phyloP scores from a whole-genome alignment of 1,140 invertebrate genomes.

The Ceratina japonica region DNA sequence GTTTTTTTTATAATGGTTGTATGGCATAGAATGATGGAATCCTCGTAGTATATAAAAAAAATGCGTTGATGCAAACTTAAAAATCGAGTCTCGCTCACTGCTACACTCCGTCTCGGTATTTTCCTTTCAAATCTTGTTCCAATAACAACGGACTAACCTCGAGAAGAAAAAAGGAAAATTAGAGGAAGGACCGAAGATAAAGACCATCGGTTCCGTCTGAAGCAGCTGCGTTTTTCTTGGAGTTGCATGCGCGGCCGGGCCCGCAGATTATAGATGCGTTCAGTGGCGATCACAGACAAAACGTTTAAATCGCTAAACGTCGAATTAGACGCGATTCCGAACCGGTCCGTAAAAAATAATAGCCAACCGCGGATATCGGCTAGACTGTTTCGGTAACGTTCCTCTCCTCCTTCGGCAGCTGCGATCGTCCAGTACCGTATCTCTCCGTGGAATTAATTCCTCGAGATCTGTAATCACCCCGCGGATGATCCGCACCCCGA shows the following conservation, averaged over 20 bases:
- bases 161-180: neutral
- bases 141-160: neutral
- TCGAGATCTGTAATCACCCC: conserved; percentile 5
- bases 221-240: conserved; percentile 67
- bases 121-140: neutral
- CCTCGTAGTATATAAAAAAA: too few species aligned
- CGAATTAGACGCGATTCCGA: conserved; percentile 73
- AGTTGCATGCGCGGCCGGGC: conserved; percentile 60
- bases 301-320: conserved; percentile 78
- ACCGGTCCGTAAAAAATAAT: conserved; percentile 72
- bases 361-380: conserved; percentile 66
- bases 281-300: conserved; percentile 73
- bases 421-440: conserved; percentile 25
- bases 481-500: neutral
- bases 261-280: conserved; percentile 75
- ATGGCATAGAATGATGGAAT: too few species aligned
- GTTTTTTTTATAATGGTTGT: too few species aligned
- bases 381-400: conserved; percentile 43
- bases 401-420: conserved; percentile 38
- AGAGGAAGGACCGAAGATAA: neutral
- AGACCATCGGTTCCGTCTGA: conserved; percentile 12
- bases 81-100: too few species aligned
- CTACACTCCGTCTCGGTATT: too few species aligned
- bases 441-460: neutral
- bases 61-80: too few species aligned